These are phyloP conservation scores for Melitaea athalia DNA, from an alignment of 2,888 invertebrate genomes.

Conservation along the genomic window DNA sequence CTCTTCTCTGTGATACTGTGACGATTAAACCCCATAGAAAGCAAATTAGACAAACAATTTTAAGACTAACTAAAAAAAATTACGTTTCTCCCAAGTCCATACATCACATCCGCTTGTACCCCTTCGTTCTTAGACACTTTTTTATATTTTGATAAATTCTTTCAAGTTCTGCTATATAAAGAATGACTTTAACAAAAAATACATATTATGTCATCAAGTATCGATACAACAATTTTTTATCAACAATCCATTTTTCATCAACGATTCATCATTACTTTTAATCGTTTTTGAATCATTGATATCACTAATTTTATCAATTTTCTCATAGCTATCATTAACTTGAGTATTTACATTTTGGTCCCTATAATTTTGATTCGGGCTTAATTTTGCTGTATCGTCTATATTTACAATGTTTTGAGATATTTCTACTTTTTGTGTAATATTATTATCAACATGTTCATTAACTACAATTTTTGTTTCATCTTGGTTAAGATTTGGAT, in stretches of 20 bases:
- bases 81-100: too few relatives aligned
- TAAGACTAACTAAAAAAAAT: too few relatives aligned
- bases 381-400: too few relatives aligned
- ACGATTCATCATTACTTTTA: slow-evolving; percentile 1
- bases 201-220: slow-evolving; percentile 21
- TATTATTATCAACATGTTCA: not conserved
- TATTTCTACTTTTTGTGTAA: not conserved
- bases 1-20: too few relatives aligned
- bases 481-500: not conserved
- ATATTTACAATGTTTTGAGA: not conserved
- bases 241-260: slow-evolving; percentile 3
- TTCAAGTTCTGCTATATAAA: slow-evolving; percentile 11
- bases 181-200: slow-evolving; percentile 16
- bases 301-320: not conserved
- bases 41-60: too few relatives aligned
- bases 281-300: not conserved
- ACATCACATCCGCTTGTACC: too few relatives aligned
- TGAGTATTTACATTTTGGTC: not conserved
- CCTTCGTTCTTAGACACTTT: too few relatives aligned
- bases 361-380: not conserved
- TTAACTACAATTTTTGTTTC: not conserved
- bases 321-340: not conserved
- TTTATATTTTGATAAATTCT: not conserved
- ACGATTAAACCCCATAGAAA: too few relatives aligned
- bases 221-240: slow-evolving; percentile 16